Conservation (phyloP, 2,797 vertebrate genomes). For the Emydoidea blandingii region DNA sequence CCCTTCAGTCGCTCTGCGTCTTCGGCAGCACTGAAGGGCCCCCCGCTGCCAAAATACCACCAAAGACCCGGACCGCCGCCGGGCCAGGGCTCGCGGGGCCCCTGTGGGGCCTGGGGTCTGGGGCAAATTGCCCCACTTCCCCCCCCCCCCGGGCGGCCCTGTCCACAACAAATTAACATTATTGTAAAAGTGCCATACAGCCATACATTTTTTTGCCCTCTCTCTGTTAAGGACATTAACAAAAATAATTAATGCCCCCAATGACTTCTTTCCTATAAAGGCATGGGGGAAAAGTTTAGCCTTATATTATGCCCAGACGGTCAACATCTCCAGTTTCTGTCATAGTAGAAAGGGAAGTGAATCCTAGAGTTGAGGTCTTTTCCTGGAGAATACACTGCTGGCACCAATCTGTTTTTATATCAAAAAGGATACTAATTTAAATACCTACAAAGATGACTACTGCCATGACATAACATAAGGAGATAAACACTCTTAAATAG, state of each 20-base stretch:
- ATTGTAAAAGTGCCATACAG: not conserved
- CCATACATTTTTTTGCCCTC: not conserved
- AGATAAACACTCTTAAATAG: not conserved
- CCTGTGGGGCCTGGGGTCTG: too few species aligned
- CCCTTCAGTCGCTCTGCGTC: too few species aligned
- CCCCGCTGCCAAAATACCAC: too few species aligned
- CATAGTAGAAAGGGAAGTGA: not conserved
- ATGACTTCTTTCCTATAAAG: not conserved
- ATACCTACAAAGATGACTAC: not conserved
- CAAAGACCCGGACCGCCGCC: too few species aligned
- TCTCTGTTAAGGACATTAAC: not conserved
- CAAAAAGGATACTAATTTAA: not conserved
- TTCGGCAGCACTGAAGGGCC: too few species aligned
- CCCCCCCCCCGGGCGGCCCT: too few species aligned
- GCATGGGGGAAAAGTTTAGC: fast-evolving
- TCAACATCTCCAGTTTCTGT: not conserved
- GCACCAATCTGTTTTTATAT: not conserved
- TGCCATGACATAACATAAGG: not conserved
- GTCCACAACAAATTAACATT: not conserved
- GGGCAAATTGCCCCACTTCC: too few species aligned
- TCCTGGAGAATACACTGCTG: not conserved
- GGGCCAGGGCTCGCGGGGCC: too few species aligned
- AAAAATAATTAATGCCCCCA: not conserved
- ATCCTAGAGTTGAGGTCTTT: not conserved
- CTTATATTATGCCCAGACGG: not conserved